phyloP scores from a whole-genome alignment of 1,140 invertebrate species.

The Cotesia vestalis region DNA sequence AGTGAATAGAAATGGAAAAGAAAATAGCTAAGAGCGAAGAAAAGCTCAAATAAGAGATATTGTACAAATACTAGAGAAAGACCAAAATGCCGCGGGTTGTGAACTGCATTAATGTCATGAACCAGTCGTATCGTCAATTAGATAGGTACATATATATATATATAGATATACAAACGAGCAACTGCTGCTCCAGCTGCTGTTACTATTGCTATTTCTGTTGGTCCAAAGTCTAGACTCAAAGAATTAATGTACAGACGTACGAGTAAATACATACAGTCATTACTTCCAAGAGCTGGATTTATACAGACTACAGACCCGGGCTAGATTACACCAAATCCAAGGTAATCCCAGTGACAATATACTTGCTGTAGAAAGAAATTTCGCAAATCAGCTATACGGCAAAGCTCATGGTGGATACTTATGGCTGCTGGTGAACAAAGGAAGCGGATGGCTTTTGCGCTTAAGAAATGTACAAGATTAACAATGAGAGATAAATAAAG shows the following conservation, averaged over 20 bases:
- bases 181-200: too few relatives aligned
- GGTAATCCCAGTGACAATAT: neutral
- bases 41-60: conserved; percentile 10
- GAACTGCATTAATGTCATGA: conserved; percentile 31
- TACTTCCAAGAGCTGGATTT: neutral
- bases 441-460: too few relatives aligned
- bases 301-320: neutral
- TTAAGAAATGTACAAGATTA: too few relatives aligned
- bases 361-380: neutral
- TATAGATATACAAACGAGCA: too few relatives aligned
- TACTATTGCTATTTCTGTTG: neutral
- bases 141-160: conserved; percentile 9
- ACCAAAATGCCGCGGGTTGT: neutral
- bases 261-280: neutral
- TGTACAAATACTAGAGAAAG: neutral
- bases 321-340: conserved; percentile 6
- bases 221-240: neutral
- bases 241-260: neutral
- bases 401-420: too few relatives aligned
- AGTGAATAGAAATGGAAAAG: conserved; percentile 5
- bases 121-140: conserved; percentile 29
- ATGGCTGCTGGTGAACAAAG: too few relatives aligned
- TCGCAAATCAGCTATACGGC: neutral
- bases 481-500: too few relatives aligned
- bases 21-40: neutral